A percentile compares a stretch with the other conserved stretches of the same genome.
Evolutionary conservation across 2,113 vertebrate genomes (phyloP).

Genomic region (Pagrus major): DNA sequence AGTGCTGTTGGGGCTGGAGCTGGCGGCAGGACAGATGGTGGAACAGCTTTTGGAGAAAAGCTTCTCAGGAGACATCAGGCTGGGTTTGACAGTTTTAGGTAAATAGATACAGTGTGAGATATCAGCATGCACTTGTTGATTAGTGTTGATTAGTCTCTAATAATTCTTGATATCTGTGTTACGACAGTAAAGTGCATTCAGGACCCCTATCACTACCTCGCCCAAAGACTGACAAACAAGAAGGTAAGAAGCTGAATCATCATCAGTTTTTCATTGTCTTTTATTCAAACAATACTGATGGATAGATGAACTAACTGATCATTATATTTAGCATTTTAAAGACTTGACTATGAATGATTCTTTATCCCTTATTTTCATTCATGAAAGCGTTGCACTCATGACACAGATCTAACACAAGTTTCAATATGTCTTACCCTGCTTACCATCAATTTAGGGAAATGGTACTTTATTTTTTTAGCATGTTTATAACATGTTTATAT

Average conservation of each 20-base stretch:
- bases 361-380: background rate
- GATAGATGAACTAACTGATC: background rate
- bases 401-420: background rate
- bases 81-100: constrained; percentile 78
- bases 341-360: too few species aligned
- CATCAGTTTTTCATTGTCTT: background rate
- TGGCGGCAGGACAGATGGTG: constrained; percentile 49
- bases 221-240: constrained; percentile 66
- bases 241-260: constrained; percentile 73
- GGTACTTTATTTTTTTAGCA: too few species aligned
- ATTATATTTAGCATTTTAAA: background rate
- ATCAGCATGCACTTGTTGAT: background rate
- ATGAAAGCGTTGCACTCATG: background rate
- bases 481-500: too few species aligned
- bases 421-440: background rate
- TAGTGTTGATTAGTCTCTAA: background rate
- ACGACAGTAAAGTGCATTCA: constrained; percentile 74
- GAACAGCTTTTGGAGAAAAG: constrained; percentile 68
- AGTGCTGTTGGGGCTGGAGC: constrained; percentile 78
- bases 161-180: constrained; percentile 13
- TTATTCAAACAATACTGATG: too few species aligned
- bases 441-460: too few species aligned
- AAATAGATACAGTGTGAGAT: background rate
- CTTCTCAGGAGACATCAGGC: constrained; percentile 75
- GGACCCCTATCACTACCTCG: constrained; percentile 69